phyloP scores from a whole-genome alignment of 30 jellyfish, hydroid and myxozoan genomes.

The Hydra vulgaris region DNA sequence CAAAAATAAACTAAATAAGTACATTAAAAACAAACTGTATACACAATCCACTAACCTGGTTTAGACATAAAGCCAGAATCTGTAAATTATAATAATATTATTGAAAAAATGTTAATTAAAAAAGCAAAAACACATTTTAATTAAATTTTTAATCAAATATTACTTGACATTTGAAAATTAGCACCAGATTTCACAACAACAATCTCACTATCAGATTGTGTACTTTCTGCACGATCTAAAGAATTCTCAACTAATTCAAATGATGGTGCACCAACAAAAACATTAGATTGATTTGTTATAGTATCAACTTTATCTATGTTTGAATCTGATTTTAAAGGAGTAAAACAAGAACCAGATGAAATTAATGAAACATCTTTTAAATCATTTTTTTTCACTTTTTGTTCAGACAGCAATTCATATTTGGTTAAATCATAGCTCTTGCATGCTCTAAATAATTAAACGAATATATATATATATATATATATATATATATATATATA shows the following conservation, averaged over 20 bases:
- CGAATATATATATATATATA: no score
- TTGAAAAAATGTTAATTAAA: neutral
- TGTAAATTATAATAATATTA: no score
- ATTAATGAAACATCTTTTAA: slow-evolving; percentile 16
- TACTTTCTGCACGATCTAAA: slow-evolving; percentile 1
- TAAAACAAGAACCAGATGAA: slow-evolving; percentile 22
- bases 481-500: no score
- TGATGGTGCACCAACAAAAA: neutral
- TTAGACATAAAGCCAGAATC: neutral
- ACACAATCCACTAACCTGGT: slow-evolving; percentile 24
- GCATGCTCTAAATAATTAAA: no score
- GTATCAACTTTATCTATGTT: neutral
- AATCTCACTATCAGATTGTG: slow-evolving; percentile 44
- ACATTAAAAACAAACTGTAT: neutral
- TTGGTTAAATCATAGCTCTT: neutral
- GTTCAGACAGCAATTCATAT: slow-evolving; percentile 21
- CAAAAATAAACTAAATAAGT: neutral
- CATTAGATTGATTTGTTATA: neutral
- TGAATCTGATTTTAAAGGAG: slow-evolving; percentile 1
- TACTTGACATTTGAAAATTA: no score
- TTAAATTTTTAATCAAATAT: no score
- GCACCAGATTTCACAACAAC: slow-evolving; percentile 42
- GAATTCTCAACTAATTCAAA: neutral
- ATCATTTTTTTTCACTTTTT: neutral
- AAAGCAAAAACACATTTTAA: no score